phyloP scores from a whole-genome alignment of 2,113 vertebrate genomes.

The Varanus komodoensis region DNA sequence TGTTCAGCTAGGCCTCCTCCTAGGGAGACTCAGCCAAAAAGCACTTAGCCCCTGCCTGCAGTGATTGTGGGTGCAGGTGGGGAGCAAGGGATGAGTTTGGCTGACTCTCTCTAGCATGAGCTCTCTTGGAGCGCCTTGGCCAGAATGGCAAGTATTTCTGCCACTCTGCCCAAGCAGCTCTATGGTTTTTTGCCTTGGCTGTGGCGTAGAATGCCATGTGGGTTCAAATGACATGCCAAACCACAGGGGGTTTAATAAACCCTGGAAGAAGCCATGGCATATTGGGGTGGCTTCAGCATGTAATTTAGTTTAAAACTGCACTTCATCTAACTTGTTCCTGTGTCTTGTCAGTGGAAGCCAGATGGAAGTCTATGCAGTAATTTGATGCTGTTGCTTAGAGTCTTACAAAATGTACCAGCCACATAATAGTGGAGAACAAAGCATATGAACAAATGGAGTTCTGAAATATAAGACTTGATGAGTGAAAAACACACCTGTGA shows the following conservation, averaged over 20 bases:
- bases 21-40: no score
- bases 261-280: no score
- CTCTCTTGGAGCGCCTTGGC: background rate
- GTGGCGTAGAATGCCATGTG: no score
- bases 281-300: background rate
- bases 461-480: background rate
- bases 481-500: slow-evolving; percentile 9
- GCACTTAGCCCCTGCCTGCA: no score
- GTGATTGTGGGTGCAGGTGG: no score
- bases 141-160: no score
- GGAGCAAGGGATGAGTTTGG: no score
- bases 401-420: background rate
- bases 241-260: no score
- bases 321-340: background rate
- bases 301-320: background rate
- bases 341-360: background rate
- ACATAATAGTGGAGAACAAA: background rate
- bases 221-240: no score
- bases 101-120: background rate
- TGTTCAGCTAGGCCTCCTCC: no score
- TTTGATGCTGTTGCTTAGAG: slow-evolving; percentile 12
- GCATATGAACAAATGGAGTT: background rate
- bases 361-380: slow-evolving; percentile 5
- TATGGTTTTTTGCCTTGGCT: no score
- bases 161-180: no score